A percentile compares a stretch with the other conserved stretches of the same genome.
These are phyloP conservation scores for Ectemnius lituratus DNA, from an alignment of 2,888 invertebrate species.

Conservation along the genomic window DNA sequence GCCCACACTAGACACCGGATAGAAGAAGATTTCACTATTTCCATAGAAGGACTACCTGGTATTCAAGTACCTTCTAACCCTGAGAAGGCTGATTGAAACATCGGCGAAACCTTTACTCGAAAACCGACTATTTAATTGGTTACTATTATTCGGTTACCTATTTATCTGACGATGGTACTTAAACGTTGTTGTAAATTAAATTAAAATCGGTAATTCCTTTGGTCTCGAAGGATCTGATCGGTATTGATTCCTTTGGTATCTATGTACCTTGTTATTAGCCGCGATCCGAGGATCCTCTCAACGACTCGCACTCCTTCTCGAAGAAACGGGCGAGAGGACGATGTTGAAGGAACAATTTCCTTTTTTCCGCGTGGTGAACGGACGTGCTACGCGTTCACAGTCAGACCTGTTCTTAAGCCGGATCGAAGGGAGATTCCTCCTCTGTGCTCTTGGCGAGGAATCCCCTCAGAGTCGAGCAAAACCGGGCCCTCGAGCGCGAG, in stretches of 20 bases:
- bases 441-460: background rate
- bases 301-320: background rate
- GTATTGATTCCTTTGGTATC: background rate
- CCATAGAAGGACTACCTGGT: no score
- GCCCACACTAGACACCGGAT: no score
- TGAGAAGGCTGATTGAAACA: no score
- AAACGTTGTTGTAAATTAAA: background rate
- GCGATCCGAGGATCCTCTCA: background rate
- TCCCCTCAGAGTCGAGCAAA: background rate
- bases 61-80: no score
- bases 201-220: background rate
- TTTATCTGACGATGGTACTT: no score
- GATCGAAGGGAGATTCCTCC: background rate
- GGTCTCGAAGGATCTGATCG: background rate
- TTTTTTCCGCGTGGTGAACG: background rate
- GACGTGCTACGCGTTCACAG: constrained; percentile 9
- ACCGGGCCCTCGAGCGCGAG: background rate
- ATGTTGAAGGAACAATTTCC: background rate
- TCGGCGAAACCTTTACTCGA: no score
- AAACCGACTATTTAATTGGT: no score
- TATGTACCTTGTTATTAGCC: background rate
- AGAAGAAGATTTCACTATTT: no score
- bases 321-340: no score
- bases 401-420: background rate
- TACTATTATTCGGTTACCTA: no score